Evolutionary conservation across 2,797 vertebrate genomes (phyloP).

Genomic region (Buceros bicornis): DNA sequence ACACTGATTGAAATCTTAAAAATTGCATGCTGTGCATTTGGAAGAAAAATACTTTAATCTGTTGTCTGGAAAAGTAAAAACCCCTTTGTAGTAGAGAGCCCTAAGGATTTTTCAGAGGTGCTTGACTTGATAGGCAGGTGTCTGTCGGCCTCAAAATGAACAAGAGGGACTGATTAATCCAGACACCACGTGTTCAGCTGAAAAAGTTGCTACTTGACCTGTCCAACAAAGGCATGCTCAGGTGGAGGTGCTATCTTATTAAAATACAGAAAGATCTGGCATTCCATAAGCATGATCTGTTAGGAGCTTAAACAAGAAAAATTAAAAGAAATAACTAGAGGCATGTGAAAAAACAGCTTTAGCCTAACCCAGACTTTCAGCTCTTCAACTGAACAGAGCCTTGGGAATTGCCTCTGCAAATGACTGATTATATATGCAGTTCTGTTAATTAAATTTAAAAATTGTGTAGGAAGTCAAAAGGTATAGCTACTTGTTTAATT

Average conservation of each 20-base stretch:
- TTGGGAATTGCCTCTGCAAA: conserved; percentile 55
- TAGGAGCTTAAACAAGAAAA: conserved; percentile 21
- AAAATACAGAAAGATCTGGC: neutral
- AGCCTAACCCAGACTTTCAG: conserved; percentile 31
- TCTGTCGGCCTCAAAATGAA: neutral
- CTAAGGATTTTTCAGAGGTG: neutral
- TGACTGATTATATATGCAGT: conserved; percentile 54
- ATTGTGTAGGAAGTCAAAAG: conserved; percentile 66
- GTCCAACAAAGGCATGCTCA: neutral
- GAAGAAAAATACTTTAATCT: neutral
- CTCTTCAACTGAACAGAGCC: neutral
- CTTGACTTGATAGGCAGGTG: neutral
- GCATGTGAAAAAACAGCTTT: conserved; percentile 36
- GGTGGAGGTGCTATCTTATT: conserved; percentile 19
- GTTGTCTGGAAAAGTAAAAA: conserved; percentile 26
- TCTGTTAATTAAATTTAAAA: conserved; percentile 72
- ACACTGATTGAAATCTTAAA: neutral
- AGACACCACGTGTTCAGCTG: neutral
- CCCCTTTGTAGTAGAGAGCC: neutral
- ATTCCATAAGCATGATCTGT: conserved; percentile 25
- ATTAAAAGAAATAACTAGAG: conserved; percentile 43
- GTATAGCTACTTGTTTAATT: conserved; percentile 69
- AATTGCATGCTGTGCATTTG: neutral
- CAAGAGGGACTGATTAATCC: neutral
- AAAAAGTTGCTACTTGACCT: conserved; percentile 44